Evolutionary conservation across 23 tunicate species (phyloP).

Genomic region (Ciona savignyi): DNA sequence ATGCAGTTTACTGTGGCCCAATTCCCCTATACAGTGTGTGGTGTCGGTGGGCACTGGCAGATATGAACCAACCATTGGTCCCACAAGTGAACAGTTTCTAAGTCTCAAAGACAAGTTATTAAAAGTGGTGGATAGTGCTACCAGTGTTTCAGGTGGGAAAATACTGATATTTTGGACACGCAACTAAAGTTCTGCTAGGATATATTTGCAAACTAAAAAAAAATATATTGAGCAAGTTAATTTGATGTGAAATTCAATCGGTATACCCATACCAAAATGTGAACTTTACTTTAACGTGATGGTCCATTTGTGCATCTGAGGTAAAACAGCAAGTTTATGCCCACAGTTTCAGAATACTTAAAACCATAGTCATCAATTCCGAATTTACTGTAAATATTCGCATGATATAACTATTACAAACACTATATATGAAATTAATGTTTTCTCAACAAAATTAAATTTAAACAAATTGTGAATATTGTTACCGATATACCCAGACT

Average conservation of each 20-base stretch:
- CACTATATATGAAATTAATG: background rate
- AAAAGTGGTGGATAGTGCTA: conserved; percentile 88
- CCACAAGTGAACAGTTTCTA: conserved; percentile 55
- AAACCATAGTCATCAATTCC: background rate
- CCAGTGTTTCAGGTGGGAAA: conserved; percentile 69
- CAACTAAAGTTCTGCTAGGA: too few species aligned
- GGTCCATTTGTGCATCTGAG: background rate
- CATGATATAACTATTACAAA: background rate
- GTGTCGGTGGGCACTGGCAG: conserved; percentile 89
- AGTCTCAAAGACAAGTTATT: conserved; percentile 60
- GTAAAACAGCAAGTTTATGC: background rate
- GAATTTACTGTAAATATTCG: too few species aligned
- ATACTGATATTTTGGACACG: too few species aligned
- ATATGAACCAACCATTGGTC: conserved; percentile 85
- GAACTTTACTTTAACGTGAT: background rate
- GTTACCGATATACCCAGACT: too few species aligned
- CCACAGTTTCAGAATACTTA: background rate
- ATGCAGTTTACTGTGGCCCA: conserved; percentile 78
- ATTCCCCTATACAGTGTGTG: conserved; percentile 72
- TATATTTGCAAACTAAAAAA: background rate
- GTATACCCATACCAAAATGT: background rate
- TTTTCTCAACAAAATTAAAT: background rate
- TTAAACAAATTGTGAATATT: too few species aligned
- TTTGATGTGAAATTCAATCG: background rate
- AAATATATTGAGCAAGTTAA: background rate